Base-by-base conservation (phyloP, 2,797 vertebrate species). In the Chanos chanos region DNA sequence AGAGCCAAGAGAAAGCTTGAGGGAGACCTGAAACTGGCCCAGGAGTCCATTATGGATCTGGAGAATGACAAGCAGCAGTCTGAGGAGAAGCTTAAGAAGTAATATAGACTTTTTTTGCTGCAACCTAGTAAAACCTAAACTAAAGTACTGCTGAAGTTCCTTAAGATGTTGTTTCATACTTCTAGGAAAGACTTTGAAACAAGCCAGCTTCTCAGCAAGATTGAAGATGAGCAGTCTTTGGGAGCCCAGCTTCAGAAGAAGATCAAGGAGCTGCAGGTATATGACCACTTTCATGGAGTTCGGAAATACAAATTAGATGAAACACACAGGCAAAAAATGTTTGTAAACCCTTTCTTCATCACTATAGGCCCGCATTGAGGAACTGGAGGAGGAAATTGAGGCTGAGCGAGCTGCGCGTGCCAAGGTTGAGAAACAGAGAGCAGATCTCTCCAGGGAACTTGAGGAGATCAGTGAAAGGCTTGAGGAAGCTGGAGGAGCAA, bases 221-320 rank as follows among this genome's bases (percentile, higher is more conserved):
- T 89, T 70, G 93, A 94, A 13, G 91, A 95, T 52, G 92, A 96
- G 64, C 90, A 93, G 68, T 87, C 86, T 56, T 77, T 90, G 41
- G 86, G 79, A 62, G 81, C 87, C 70, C 93, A 96, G 63, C 75
- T 93, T 33, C 94, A 94, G 59, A 95, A 94, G 85, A 96, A 93
- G 81, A 93, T 93, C 62, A 94, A 95, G 66, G 93, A 94, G 45
- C 83, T 94, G 53, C 93, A 94, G 91, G 93, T 93, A 78, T 54
- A 57, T 68, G 1, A 4, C 31, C 2, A 27, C 61, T 39, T 5
- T 1, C 18, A n/a, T n/a, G n/a, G n/a, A n/a, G n/a, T n/a, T n/a
- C n/a, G n/a, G n/a, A n/a, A n/a, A n/a, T n/a, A n/a, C n/a, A n/a
- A n/a, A n/a, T 10, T 6, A 37, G 33, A n/a, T 59, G 33, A n/a